These are phyloP conservation scores for Hippocampus kuda DNA, from an alignment of 2,797 vertebrate species.

Conservation along the genomic window DNA sequence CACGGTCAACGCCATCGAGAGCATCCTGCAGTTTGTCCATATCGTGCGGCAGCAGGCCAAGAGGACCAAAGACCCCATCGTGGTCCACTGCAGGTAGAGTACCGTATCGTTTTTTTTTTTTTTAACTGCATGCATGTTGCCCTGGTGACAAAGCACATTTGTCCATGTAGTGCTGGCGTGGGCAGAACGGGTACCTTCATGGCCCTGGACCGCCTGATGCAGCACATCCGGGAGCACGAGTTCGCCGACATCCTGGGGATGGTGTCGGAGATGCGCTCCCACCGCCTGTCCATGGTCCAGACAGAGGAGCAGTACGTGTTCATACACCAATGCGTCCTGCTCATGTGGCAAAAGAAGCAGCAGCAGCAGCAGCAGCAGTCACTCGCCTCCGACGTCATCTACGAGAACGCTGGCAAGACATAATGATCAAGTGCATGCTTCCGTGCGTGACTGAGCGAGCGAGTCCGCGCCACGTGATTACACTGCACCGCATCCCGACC, in stretches of 20 bases:
- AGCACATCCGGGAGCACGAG: conserved; percentile 89
- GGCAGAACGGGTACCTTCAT: conserved; percentile 94
- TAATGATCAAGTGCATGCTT: conserved; percentile 49
- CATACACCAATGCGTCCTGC: conserved; percentile 90
- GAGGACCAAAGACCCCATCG: conserved; percentile 77
- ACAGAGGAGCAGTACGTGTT: conserved; percentile 98
- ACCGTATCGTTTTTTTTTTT: not conserved
- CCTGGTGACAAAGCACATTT: not conserved
- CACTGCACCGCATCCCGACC: conserved; percentile 8
- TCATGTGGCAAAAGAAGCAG: conserved; percentile 96
- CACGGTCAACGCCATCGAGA: conserved; percentile 83
- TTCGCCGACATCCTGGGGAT: conserved; percentile 85
- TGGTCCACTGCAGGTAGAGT: conserved; percentile 91
- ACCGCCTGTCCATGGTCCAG: conserved; percentile 96
- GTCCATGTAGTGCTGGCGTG: conserved; percentile 77
- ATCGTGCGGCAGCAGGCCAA: conserved; percentile 85
- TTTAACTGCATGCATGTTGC: not conserved
- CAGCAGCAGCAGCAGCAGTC: conserved; percentile 78
- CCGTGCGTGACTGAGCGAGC: not conserved
- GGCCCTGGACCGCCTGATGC: conserved; percentile 86
- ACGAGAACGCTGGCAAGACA: conserved; percentile 92
- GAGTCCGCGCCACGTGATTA: not conserved
- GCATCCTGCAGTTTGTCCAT: conserved; percentile 90
- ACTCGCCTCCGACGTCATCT: conserved; percentile 85
- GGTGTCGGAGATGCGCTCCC: conserved; percentile 89